A percentile compares a stretch with the other conserved stretches of the same genome.
phyloP scores from a whole-genome alignment of 2,797 vertebrate genomes.

The Liasis olivaceus region DNA sequence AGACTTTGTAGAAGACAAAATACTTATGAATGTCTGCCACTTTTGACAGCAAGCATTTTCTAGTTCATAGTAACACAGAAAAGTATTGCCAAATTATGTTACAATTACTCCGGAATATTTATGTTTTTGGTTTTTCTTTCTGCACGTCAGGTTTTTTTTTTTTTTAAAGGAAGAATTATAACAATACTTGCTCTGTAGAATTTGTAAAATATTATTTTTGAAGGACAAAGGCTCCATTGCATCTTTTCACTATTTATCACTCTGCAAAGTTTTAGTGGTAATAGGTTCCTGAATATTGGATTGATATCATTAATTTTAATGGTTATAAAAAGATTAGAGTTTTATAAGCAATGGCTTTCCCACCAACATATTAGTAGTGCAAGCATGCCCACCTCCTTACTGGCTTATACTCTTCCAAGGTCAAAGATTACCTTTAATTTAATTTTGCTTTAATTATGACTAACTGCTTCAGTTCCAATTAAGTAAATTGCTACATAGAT shows the following conservation, averaged over 20 bases:
- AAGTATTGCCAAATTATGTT: not conserved
- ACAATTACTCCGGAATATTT: not conserved
- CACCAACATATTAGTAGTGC: slow-evolving; percentile 18
- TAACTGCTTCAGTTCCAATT: slow-evolving; percentile 32
- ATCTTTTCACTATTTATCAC: slow-evolving; percentile 37
- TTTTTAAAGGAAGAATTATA: not conserved
- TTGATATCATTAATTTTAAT: slow-evolving; percentile 34
- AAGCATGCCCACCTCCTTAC: slow-evolving; percentile 12
- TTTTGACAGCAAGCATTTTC: not conserved
- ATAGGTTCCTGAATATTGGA: slow-evolving; percentile 18
- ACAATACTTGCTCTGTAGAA: not conserved
- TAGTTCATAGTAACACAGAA: slow-evolving; percentile 4
- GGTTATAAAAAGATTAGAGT: slow-evolving; percentile 25
- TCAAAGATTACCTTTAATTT: slow-evolving; percentile 41
- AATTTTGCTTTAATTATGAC: slow-evolving; percentile 39
- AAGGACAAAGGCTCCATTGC: not conserved
- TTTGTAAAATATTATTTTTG: slow-evolving; percentile 7
- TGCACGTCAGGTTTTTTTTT: fast-evolving
- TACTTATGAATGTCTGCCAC: not conserved
- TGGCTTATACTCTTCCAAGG: slow-evolving; percentile 12
- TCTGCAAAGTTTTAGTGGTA: slow-evolving; percentile 15
- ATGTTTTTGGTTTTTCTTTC: not conserved
- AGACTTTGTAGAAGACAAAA: not conserved
- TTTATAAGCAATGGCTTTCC: slow-evolving; percentile 34
- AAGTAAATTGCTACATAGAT: slow-evolving; percentile 30